Base-by-base conservation (phyloP, 1,140 invertebrate species). In the Listronotus oregonensis region DNA sequence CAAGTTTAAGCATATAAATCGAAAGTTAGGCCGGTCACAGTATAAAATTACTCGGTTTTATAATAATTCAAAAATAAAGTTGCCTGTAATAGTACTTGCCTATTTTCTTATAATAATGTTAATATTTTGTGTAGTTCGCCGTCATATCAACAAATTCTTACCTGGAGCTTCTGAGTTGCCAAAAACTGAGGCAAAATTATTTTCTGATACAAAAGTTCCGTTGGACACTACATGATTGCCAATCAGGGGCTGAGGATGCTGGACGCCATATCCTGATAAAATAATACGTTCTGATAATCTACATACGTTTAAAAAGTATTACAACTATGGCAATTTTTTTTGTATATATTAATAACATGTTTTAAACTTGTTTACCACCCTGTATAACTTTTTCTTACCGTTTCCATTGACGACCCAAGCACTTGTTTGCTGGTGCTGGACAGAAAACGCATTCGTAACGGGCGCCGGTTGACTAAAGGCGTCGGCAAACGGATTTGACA, bases 401-500 rank as follows among this genome's bases (percentile, higher is more conserved):
- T 86, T 86, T 82, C 87, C 86, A 82, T 89, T 89, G 71, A 84
- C 84, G 80, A 88, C 84, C 87, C 87, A 89, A 75, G 86, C 83
- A 75, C 85, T 86, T 76, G 84, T 85, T 31, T 68, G 71, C 78
- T 70, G 68, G 58, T 70, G 72, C 14, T 46, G 62, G 27, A 68
- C 74, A 44, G 75, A 70, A 31, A 78, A 76, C 7, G 79, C 74
- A 61, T 65, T 63, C 62, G 76, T 71, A 37, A 69, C 69, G 31
- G 77, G 57, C 60, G 70, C 71, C 37, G 79, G 61, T 63, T 81
- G 82, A 49, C 85, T 85, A 77, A 94, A 93, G 82, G 92, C 93
- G 75, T 95, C 92, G 34, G 91, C 90, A 79, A 96, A 97, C 18
- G 95, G 95, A 85, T 96, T 97, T 47, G 86, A 89, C 68, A 96